Conservation (phyloP, 1,140 invertebrate species). For the Drosophila nasuta region DNA sequence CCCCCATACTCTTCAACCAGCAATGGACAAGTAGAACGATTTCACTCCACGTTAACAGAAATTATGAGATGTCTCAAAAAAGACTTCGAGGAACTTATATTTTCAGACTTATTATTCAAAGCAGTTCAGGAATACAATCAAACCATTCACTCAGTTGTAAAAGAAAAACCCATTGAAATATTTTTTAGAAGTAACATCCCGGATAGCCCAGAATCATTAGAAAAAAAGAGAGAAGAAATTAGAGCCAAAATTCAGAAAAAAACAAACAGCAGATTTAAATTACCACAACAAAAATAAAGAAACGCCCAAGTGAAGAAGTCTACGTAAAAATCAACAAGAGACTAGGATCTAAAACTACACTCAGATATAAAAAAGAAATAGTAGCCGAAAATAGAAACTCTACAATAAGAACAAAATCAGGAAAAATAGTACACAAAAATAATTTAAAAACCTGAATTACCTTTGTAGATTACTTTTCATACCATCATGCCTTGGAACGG, state of each 20-base stretch:
- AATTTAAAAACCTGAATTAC: too few relatives aligned
- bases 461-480: too few relatives aligned
- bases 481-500: too few relatives aligned
- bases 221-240: not conserved
- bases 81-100: not conserved
- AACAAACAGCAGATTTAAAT: not conserved
- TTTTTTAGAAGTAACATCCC: not conserved
- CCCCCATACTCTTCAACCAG: slow-evolving; percentile 36
- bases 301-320: not conserved
- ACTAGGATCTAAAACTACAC: slow-evolving; percentile 20
- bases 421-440: too few relatives aligned
- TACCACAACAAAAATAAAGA: not conserved
- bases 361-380: too few relatives aligned
- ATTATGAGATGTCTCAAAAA: not conserved
- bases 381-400: too few relatives aligned
- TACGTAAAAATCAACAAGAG: slow-evolving; percentile 24
- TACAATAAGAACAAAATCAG: slow-evolving; percentile 1
- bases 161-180: too few relatives aligned
- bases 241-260: too few relatives aligned
- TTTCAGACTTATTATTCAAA: not conserved
- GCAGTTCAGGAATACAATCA: slow-evolving; percentile 3
- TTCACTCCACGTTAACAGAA: not conserved
- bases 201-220: not conserved
- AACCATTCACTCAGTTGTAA: not conserved
- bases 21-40: slow-evolving; percentile 20